phyloP scores from a whole-genome alignment of 2,797 vertebrate species.

The Pangasius mekongensis region DNA sequence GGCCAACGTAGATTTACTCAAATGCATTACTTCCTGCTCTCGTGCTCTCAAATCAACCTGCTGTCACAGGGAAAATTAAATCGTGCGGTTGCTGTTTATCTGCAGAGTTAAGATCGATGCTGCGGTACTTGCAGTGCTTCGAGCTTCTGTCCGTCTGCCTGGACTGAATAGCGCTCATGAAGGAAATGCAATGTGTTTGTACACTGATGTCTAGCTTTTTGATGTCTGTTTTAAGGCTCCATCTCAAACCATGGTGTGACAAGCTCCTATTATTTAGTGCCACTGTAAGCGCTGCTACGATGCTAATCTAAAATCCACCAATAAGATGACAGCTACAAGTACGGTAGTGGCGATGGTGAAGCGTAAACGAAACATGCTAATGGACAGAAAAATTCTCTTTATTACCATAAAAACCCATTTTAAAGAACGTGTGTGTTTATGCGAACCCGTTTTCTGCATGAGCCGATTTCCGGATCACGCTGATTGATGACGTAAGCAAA shows the following conservation, averaged over 20 bases:
- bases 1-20: neutral
- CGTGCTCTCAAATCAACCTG: neutral
- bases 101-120: slow-evolving; percentile 16
- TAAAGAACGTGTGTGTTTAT: too few relatives aligned
- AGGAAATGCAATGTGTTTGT: neutral
- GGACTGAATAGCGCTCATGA: neutral
- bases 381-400: too few relatives aligned
- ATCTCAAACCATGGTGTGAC: neutral
- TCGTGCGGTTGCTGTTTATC: too few relatives aligned
- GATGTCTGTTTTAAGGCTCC: neutral
- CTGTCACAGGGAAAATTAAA: neutral
- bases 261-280: too few relatives aligned
- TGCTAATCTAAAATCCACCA: too few relatives aligned
- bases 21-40: neutral
- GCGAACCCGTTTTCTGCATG: neutral
- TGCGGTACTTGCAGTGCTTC: neutral
- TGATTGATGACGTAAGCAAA: too few relatives aligned
- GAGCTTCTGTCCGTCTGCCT: neutral
- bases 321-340: neutral
- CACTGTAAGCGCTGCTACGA: too few relatives aligned
- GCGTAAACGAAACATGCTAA: too few relatives aligned
- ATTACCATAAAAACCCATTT: too few relatives aligned
- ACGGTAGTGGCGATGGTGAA: too few relatives aligned
- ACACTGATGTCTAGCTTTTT: neutral
- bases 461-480: too few relatives aligned